Evolutionary conservation across 2,797 vertebrate genomes (phyloP).

Genomic region (Clarias fuscus): DNA sequence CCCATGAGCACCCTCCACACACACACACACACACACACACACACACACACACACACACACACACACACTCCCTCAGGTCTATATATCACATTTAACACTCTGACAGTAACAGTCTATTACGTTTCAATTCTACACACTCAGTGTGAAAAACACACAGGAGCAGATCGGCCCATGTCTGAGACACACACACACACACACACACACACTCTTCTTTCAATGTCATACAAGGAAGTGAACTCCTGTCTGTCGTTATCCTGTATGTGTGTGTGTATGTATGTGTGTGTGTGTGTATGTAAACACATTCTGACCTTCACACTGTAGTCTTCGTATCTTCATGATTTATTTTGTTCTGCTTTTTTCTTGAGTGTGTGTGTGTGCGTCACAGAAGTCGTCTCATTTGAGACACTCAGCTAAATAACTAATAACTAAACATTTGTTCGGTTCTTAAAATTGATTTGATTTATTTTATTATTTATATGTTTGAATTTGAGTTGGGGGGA

Average conservation of each 20-base stretch:
- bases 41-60: constrained; percentile 7
- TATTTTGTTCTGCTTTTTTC: constrained; percentile 12
- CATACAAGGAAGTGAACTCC: not conserved
- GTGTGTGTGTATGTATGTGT: not conserved
- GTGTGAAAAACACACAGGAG: constrained; percentile 4
- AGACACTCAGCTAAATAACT: not conserved
- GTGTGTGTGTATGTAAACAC: not conserved
- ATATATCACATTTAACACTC: constrained; percentile 99
- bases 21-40: not conserved
- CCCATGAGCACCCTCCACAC: constrained; percentile 81
- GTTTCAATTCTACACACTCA: constrained; percentile 99
- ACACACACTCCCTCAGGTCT: constrained; percentile 79
- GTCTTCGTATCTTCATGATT: not conserved
- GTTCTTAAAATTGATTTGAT: no score
- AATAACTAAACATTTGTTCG: no score
- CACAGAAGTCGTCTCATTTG: not conserved
- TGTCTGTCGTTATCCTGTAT: not conserved
- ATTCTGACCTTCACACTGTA: not conserved
- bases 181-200: not conserved
- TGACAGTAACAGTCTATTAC: constrained; percentile 99
- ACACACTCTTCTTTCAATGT: not conserved
- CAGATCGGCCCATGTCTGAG: not conserved
- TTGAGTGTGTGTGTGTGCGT: not conserved
- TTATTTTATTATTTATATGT: no score
- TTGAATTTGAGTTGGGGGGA: no score